A percentile compares a stretch with the other conserved stretches of the same genome.
Conservation (phyloP, 2,888 invertebrate genomes). For the Erynnis tages region DNA sequence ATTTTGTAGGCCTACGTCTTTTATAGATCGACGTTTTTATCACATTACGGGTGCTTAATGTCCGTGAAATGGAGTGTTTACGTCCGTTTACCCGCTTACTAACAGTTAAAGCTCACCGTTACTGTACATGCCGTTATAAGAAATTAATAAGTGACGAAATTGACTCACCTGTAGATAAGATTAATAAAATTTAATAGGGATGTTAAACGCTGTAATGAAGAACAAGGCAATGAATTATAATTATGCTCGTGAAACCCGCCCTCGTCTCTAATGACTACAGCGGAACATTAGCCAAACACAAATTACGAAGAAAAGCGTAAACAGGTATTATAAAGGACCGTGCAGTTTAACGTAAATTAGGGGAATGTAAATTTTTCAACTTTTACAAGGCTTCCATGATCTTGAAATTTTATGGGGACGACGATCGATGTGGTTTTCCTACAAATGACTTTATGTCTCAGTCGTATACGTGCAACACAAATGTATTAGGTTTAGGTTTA, state of each 20-base stretch:
- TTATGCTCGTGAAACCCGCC: conserved; percentile 55
- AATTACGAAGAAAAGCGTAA: conserved; percentile 73
- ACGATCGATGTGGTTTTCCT: too few relatives aligned
- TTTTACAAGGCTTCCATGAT: too few relatives aligned
- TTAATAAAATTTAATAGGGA: conserved; percentile 40
- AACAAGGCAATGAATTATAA: conserved; percentile 71
- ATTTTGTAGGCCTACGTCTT: conserved; percentile 32
- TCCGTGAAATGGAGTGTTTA: conserved; percentile 43
- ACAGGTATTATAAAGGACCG: conserved; percentile 67
- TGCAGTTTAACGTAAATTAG: conserved; percentile 56
- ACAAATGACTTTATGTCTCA: too few relatives aligned
- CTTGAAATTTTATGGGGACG: too few relatives aligned
- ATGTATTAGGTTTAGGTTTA: too few relatives aligned
- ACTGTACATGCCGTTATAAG: background rate
- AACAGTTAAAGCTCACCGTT: background rate
- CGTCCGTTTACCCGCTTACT: conserved; percentile 29
- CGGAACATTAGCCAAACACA: conserved; percentile 73
- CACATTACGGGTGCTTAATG: conserved; percentile 39
- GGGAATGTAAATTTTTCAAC: conserved; percentile 34
- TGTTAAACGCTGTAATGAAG: conserved; percentile 49
- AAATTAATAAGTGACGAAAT: conserved; percentile 6
- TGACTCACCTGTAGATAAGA: conserved; percentile 13
- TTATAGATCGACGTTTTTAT: conserved; percentile 34
- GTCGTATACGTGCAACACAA: too few relatives aligned
- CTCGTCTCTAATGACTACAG: conserved; percentile 63